These are phyloP conservation scores for Torymus aiolomorphi DNA, from an alignment of 2,888 invertebrate species.

Conservation along the genomic window DNA sequence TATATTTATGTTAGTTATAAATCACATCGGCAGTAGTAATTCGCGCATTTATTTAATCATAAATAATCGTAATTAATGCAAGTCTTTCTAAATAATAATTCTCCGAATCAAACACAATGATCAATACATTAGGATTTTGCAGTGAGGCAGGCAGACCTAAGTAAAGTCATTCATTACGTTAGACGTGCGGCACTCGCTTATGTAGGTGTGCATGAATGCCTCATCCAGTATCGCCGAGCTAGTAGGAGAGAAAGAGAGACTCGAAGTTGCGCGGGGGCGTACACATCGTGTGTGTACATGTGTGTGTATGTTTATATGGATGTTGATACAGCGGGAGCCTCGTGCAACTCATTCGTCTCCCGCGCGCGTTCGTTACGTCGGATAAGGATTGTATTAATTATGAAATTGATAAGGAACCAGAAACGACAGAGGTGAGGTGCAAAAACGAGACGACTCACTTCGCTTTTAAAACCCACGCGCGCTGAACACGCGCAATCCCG, in stretches of 20 bases:
- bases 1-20: constrained; percentile 19
- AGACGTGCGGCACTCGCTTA: not conserved
- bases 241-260: not conserved
- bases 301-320: not conserved
- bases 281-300: not conserved
- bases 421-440: not conserved
- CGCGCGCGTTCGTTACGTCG: constrained; percentile 19
- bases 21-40: constrained; percentile 18
- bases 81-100: constrained; percentile 29
- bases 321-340: constrained; percentile 3
- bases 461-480: not conserved
- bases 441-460: constrained; percentile 27
- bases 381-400: constrained; percentile 58
- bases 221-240: not conserved
- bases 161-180: constrained; percentile 21
- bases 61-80: constrained; percentile 26
- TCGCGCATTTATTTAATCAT: constrained; percentile 17
- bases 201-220: not conserved
- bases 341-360: constrained; percentile 34
- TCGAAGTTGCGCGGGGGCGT: not conserved
- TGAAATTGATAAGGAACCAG: constrained; percentile 42
- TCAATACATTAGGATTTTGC: constrained; percentile 21
- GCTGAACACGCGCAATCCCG: not conserved
- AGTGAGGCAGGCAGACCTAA: constrained; percentile 8
- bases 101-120: constrained; percentile 24